Conservation (phyloP, 2,113 vertebrate species). For the Melanotaenia duboulayi region DNA sequence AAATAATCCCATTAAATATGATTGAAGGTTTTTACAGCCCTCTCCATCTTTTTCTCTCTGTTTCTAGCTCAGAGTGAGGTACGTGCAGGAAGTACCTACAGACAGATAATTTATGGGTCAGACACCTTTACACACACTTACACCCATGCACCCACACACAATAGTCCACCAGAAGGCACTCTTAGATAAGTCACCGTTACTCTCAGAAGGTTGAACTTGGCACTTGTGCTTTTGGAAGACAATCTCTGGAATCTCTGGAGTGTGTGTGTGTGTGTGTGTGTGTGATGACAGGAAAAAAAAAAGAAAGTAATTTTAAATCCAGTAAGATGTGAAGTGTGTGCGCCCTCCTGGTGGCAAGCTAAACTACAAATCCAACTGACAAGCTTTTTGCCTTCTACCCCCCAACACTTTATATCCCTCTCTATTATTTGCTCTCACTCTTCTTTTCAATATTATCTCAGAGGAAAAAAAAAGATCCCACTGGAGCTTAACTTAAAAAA, state of each 20-base stretch:
- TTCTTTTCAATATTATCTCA: constrained; percentile 50
- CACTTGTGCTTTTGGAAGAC: constrained; percentile 47
- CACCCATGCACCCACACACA: constrained; percentile 18
- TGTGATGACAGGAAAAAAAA: constrained; percentile 39
- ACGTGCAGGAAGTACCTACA: constrained; percentile 71
- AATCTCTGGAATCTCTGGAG: constrained; percentile 25
- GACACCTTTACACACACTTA: constrained; percentile 45
- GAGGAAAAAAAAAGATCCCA: not conserved
- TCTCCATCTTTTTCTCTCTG: constrained; percentile 30
- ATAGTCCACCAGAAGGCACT: constrained; percentile 50
- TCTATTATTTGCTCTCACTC: constrained; percentile 42
- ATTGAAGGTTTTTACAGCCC: constrained; percentile 73
- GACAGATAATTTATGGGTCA: constrained; percentile 71
- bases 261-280: not conserved
- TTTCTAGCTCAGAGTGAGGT: constrained; percentile 64
- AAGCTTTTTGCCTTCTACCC: constrained; percentile 38
- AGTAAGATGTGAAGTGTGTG: constrained; percentile 42
- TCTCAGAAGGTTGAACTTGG: constrained; percentile 54
- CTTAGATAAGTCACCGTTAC: constrained; percentile 59
- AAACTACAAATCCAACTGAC: constrained; percentile 48
- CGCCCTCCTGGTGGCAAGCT: constrained; percentile 45
- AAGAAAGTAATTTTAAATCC: constrained; percentile 63
- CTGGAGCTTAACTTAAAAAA: constrained; percentile 27
- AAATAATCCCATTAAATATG: constrained; percentile 78
- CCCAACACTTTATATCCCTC: constrained; percentile 20